Evolutionary conservation across 2,888 invertebrate species (phyloP).

Genomic region (Smittia sp.): DNA sequence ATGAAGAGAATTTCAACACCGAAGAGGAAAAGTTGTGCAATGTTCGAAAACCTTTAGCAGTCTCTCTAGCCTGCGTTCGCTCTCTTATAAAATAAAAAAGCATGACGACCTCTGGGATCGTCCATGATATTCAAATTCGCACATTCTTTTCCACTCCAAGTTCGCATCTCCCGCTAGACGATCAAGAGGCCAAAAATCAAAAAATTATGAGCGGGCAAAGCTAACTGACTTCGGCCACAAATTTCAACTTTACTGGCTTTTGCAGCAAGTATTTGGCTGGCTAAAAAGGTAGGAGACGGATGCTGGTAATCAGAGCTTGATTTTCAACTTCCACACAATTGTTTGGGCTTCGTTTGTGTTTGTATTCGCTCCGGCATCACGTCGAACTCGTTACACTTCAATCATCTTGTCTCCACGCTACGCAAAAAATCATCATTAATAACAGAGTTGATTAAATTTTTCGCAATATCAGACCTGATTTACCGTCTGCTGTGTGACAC

Average conservation of each 20-base stretch:
- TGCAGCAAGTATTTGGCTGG: no score
- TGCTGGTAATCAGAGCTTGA: no score
- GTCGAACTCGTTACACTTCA: no score
- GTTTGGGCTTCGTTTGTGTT: no score
- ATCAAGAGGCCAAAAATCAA: neutral
- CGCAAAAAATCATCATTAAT: no score
- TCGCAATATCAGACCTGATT: neutral
- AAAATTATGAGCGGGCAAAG: neutral
- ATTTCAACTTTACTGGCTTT: neutral
- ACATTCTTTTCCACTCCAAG: neutral
- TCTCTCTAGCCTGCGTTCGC: neutral
- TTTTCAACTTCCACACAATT: no score
- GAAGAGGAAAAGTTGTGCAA: conserved; percentile 3
- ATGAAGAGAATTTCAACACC: neutral
- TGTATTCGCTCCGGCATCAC: no score
- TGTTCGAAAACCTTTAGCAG: conserved; percentile 11
- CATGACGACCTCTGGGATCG: neutral
- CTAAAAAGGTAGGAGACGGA: no score
- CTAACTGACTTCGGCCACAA: neutral
- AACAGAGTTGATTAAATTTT: no score
- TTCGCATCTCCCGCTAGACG: neutral
- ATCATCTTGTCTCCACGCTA: no score
- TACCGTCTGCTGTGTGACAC: neutral
- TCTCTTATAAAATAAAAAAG: neutral
- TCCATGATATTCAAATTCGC: no score